phyloP scores from a whole-genome alignment of 35 echinoderm and acorn worm genomes.

The Ophiothrix spiculata region DNA sequence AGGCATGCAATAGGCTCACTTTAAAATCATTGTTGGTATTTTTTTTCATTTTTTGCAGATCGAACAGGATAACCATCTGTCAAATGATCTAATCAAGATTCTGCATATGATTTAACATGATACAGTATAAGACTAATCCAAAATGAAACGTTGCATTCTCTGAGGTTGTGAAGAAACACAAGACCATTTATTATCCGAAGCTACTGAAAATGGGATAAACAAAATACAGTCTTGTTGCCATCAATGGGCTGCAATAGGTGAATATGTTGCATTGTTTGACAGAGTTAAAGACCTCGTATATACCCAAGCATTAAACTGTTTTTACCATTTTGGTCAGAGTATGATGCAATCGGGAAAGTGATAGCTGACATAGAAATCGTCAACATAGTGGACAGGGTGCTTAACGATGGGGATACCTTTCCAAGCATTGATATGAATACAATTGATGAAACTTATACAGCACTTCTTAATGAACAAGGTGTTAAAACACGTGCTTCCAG shows the following conservation, averaged over 20 bases:
- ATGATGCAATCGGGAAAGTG: conserved; percentile 3
- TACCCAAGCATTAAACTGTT: neutral
- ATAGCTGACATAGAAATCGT: conserved; percentile 24
- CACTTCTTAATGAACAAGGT: neutral
- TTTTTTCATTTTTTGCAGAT: too few relatives aligned
- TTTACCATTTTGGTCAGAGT: conserved; percentile 17
- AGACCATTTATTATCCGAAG: neutral
- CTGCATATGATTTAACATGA: too few relatives aligned
- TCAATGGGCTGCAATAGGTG: neutral
- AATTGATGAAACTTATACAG: conserved; percentile 2
- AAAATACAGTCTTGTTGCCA: neutral
- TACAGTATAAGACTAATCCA: too few relatives aligned
- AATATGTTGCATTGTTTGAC: neutral
- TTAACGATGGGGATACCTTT: conserved; percentile 6
- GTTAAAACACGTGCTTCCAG: neutral
- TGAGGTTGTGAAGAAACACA: neutral
- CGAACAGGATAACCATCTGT: too few relatives aligned
- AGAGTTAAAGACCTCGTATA: neutral
- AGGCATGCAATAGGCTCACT: too few relatives aligned
- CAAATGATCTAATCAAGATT: too few relatives aligned
- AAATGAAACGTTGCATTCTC: too few relatives aligned
- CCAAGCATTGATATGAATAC: conserved; percentile 25
- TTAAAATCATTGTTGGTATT: too few relatives aligned
- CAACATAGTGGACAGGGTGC: neutral
- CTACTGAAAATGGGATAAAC: neutral